Base-by-base conservation (phyloP, 2,888 invertebrate genomes). In the Margaritifera margaritifera region DNA sequence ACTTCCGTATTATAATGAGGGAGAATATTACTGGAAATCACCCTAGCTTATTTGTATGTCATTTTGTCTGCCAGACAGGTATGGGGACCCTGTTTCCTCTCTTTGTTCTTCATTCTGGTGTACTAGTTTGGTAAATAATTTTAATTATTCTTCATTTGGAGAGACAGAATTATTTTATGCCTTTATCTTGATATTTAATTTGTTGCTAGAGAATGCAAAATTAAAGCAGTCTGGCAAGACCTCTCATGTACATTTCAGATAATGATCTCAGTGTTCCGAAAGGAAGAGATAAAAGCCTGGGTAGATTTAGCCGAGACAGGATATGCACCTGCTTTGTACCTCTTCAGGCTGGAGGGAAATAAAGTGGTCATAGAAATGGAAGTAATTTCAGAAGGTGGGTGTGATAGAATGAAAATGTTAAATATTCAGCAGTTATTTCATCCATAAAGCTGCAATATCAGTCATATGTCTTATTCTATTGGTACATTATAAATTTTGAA, bases 321-420 rank as follows among this genome's bases (percentile, higher is more conserved):
- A 19, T 68, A 78, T 59, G 78, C 78, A 31, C 85, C 85, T 54
- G 68, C 69, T 52, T 68, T 85, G 20, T 82, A 83, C 69, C 66
- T 78, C 56, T 82, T 85, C 67, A 70, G 72, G 60, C 66, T 79
- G 22, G 71, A 74, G 22, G 77, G 70, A 18, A 78, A 81, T 42
- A 75, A 67, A 62, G 71, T 84, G 20, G 64, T 66, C 6, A 70
- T 85, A 18, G 79, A 81, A 59, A 85, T 85, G 85, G 85, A 85
- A 66, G 73, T 75, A 27, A 61, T 85, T 27, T 61, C 75, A 55
- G 66, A 79, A 53, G 82, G 85, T 84, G 66, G 51, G 64, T 27
- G n/a, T 22, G 4, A 55, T 2, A 11, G 20, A 55, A 22, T 55
- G 55, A 22, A 55, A 55, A n/a, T 11, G 55, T 22, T 55, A 22